Conservation (phyloP, 2,113 vertebrate species). For the Electrona antarctica region DNA sequence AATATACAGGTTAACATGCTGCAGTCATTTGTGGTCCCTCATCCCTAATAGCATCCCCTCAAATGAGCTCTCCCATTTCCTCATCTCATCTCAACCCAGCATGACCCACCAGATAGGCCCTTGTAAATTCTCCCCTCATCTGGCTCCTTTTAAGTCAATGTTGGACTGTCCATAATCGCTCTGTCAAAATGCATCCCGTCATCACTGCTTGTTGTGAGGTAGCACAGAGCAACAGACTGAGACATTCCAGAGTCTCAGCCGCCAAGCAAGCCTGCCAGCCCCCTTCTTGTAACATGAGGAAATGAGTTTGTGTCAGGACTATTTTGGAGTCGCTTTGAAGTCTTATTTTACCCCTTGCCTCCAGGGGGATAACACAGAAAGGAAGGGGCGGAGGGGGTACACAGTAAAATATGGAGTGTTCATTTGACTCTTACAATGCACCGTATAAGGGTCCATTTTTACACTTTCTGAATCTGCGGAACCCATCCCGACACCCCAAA, state of each 20-base stretch:
- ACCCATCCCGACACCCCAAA: conserved; percentile 62
- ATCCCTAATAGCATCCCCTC: conserved; percentile 55
- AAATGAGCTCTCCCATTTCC: conserved; percentile 70
- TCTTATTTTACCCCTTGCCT: conserved; percentile 78
- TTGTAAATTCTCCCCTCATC: conserved; percentile 62
- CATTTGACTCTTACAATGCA: too few relatives aligned
- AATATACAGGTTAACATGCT: conserved; percentile 45
- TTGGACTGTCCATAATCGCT: conserved; percentile 69
- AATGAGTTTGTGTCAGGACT: conserved; percentile 81
- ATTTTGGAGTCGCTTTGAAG: conserved; percentile 82
- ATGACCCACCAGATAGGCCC: conserved; percentile 54
- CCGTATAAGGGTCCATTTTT: too few relatives aligned
- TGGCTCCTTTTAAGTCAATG: conserved; percentile 69
- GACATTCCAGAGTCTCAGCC: conserved; percentile 60
- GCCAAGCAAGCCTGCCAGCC: conserved; percentile 58
- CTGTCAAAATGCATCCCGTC: conserved; percentile 70
- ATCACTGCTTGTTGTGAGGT: conserved; percentile 63
- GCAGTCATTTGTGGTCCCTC: conserved; percentile 61
- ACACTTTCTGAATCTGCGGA: conserved; percentile 45
- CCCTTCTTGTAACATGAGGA: conserved; percentile 74
- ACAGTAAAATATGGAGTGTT: conserved; percentile 26
- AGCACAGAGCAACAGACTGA: conserved; percentile 57
- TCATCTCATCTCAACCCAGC: conserved; percentile 62
- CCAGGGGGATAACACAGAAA: conserved; percentile 66
- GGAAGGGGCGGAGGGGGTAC: conserved; percentile 41